These are phyloP conservation scores for Mandrillus leucophaeus DNA, from an alignment of 2,113 vertebrate genomes.

Conservation along the genomic window DNA sequence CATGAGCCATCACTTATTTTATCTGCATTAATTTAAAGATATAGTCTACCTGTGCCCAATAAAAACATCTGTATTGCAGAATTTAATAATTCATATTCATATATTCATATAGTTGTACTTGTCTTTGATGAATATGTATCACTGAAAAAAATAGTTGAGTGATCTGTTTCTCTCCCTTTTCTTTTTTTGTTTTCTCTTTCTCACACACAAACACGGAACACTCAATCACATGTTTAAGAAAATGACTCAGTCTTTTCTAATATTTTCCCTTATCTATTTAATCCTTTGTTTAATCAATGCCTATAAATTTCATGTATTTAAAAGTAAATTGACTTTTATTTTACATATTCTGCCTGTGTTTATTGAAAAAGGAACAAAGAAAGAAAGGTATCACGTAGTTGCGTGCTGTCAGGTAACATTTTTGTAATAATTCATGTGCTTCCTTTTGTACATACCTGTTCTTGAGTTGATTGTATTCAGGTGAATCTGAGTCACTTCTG, in stretches of 20 bases:
- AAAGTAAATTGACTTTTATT: not conserved
- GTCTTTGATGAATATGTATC: not conserved
- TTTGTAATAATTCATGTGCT: not conserved
- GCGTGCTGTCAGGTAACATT: not conserved
- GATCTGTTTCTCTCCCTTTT: not conserved
- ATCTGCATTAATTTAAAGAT: not conserved
- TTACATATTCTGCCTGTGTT: not conserved
- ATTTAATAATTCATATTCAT: not conserved
- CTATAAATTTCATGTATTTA: not conserved
- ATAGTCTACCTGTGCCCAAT: not conserved
- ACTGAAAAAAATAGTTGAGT: not conserved
- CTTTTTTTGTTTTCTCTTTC: not conserved
- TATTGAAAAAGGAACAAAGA: not conserved
- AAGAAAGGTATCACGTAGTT: not conserved
- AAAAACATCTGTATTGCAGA: not conserved
- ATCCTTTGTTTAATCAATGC: not conserved
- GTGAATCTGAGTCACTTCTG: conserved; percentile 42
- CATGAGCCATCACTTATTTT: not conserved
- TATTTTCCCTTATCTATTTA: not conserved
- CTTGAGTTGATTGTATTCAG: not conserved
- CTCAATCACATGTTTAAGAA: not conserved
- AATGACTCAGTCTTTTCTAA: not conserved
- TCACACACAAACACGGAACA: not conserved
- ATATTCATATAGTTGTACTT: not conserved
- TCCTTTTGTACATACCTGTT: not conserved